These are phyloP conservation scores for Sesamia nonagrioides DNA, from an alignment of 1,140 invertebrate species.

Conservation along the genomic window DNA sequence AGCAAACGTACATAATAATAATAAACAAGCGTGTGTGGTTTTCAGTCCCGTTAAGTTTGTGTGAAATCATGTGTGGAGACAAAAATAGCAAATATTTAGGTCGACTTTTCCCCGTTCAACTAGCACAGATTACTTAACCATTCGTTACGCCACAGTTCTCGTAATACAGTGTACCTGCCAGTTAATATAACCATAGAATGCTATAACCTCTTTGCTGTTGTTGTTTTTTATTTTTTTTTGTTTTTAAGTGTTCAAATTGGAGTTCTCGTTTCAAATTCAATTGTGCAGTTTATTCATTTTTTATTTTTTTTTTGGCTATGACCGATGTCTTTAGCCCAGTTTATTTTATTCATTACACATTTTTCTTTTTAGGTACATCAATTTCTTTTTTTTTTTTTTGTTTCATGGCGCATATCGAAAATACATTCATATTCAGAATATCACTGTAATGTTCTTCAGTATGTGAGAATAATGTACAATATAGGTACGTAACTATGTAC, in stretches of 20 bases:
- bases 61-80: conserved; percentile 8
- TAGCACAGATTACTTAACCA: conserved; percentile 12
- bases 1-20: too few relatives aligned
- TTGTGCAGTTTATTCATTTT: too few relatives aligned
- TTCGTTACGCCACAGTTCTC: neutral
- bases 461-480: neutral
- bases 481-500: too few relatives aligned
- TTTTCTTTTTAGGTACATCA: too few relatives aligned
- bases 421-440: conserved; percentile 16
- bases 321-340: too few relatives aligned
- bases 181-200: neutral
- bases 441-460: conserved; percentile 23
- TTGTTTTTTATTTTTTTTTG: too few relatives aligned
- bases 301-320: too few relatives aligned
- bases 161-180: neutral
- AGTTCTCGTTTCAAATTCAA: too few relatives aligned
- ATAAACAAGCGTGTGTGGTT: neutral
- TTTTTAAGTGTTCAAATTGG: too few relatives aligned
- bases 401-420: neutral
- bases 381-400: conserved; percentile 13
- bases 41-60: conserved; percentile 6
- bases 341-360: too few relatives aligned
- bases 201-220: neutral
- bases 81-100: conserved; percentile 23
- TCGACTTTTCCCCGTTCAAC: conserved; percentile 25